Conservation (phyloP, 2,797 vertebrate genomes). For the Selene dorsalis region DNA sequence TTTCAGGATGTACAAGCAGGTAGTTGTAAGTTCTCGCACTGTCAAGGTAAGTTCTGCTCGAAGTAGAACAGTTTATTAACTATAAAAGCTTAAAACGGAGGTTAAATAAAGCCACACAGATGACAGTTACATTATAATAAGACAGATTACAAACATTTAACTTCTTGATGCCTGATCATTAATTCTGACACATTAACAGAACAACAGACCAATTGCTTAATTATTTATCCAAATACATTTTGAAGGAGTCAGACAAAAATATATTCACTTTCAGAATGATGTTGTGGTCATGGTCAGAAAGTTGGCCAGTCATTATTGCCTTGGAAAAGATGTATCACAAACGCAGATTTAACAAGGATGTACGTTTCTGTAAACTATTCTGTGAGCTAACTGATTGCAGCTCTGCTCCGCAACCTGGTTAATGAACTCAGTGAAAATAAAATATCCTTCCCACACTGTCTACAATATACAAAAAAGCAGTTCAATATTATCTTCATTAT, state of each 20-base stretch:
- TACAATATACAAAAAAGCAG: not conserved
- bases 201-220: not conserved
- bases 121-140: too few species aligned
- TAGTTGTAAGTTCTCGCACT: too few species aligned
- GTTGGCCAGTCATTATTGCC: conserved; percentile 90
- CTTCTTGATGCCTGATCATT: conserved; percentile 84
- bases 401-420: conserved; percentile 22
- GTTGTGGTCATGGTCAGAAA: conserved; percentile 87
- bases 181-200: not conserved
- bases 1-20: too few species aligned
- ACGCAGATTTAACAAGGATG: conserved; percentile 87
- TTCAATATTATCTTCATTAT: conserved; percentile 5
- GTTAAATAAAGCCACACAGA: too few species aligned
- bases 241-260: not conserved
- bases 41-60: too few species aligned
- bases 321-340: conserved; percentile 86
- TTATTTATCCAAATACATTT: not conserved
- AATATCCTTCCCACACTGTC: conserved; percentile 23
- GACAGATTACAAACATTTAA: conserved; percentile 69
- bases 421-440: conserved; percentile 34
- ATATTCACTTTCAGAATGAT: too few species aligned
- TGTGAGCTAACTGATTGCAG: conserved; percentile 39
- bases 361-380: conserved; percentile 51
- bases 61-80: too few species aligned
- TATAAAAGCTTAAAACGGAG: too few species aligned